Evolutionary conservation across 2,113 vertebrate genomes (phyloP).

Genomic region (Nannospalax galili): DNA sequence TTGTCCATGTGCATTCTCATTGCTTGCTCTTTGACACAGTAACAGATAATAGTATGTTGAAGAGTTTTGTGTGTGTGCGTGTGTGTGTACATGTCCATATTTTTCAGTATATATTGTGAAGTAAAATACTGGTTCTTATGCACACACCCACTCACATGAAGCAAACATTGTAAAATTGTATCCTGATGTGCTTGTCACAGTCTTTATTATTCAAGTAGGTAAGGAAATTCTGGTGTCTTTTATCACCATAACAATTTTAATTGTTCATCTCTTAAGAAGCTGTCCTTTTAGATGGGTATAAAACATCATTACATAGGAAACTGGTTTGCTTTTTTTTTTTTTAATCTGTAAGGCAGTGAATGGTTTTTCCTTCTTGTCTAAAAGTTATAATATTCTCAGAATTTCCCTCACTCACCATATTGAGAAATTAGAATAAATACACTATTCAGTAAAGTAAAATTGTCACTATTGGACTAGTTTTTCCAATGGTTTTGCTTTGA

Average conservation of each 20-base stretch:
- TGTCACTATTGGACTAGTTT: background rate
- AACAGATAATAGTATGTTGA: background rate
- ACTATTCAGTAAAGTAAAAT: background rate
- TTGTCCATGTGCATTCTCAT: background rate
- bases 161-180: background rate
- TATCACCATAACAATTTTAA: background rate
- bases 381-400: background rate
- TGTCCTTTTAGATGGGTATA: background rate
- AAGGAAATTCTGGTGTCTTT: background rate
- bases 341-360: background rate
- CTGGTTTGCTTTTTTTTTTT: too few relatives aligned
- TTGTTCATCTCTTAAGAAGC: background rate
- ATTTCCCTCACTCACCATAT: background rate
- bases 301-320: too few relatives aligned
- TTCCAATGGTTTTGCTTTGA: background rate
- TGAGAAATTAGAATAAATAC: conserved; percentile 35
- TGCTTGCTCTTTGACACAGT: background rate
- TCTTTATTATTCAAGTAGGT: background rate
- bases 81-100: background rate
- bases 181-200: background rate
- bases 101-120: background rate
- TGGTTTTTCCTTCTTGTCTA: background rate
- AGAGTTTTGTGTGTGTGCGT: background rate
- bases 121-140: background rate
- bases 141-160: background rate